phyloP scores from a whole-genome alignment of 2,888 invertebrate species.

The Drosophila tanythrix region DNA sequence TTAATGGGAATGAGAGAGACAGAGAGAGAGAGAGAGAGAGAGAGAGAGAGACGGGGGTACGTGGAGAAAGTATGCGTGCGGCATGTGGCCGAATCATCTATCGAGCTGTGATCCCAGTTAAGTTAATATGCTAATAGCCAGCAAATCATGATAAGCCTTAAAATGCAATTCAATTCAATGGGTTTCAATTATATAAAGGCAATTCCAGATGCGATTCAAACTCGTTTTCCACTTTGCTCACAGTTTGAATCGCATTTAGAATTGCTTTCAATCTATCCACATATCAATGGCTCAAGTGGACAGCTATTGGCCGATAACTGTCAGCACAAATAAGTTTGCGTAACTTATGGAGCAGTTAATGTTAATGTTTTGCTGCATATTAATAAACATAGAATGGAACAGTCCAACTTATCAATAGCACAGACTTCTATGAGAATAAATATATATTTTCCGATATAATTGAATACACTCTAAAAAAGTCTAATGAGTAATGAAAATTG shows the following conservation, averaged over 20 bases:
- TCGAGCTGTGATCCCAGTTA: constrained; percentile 44
- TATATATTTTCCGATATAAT: background rate
- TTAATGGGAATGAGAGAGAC: constrained; percentile 32
- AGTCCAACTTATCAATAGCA: too few relatives aligned
- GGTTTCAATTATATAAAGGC: too few relatives aligned
- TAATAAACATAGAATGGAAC: background rate
- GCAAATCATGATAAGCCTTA: constrained; percentile 43
- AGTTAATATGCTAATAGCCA: constrained; percentile 66
- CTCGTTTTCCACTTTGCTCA: background rate
- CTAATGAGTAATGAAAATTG: background rate
- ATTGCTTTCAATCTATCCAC: background rate
- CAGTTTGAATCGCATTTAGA: background rate
- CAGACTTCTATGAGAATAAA: background rate
- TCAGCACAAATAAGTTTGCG: background rate
- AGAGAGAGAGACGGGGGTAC: background rate
- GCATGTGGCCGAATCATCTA: constrained; percentile 30
- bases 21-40: background rate
- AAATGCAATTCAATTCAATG: constrained; percentile 25
- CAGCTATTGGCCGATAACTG: background rate
- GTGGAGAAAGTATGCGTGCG: constrained; percentile 59
- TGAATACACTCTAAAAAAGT: background rate
- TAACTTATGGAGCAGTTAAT: background rate
- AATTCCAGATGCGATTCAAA: too few relatives aligned
- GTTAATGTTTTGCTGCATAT: background rate
- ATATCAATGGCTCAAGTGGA: background rate